A percentile compares a stretch with the other conserved stretches of the same genome.
phyloP scores from a whole-genome alignment of 1,140 invertebrate genomes.

The Adoxophyes honmai region DNA sequence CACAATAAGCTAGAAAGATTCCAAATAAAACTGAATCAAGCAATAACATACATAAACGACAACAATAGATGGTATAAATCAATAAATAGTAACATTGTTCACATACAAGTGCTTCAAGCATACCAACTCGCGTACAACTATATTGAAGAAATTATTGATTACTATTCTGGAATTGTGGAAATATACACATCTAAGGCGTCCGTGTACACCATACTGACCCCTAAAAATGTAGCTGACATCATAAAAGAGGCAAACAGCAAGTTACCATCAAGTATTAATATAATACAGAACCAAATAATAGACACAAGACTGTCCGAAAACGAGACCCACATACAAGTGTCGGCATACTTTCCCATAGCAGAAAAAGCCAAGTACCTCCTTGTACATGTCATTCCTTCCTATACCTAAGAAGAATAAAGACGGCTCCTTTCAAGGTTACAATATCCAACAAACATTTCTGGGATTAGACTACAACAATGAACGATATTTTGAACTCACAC shows the following conservation, averaged over 20 bases:
- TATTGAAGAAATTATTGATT: background rate
- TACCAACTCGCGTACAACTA: conserved; percentile 5
- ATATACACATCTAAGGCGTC: conserved; percentile 8
- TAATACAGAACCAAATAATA: conserved; percentile 11
- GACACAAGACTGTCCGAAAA: conserved; percentile 11
- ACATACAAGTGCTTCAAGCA: conserved; percentile 1
- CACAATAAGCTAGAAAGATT: conserved; percentile 1
- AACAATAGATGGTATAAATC: conserved; percentile 6
- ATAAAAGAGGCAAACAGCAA: conserved; percentile 14
- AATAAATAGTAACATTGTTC: background rate
- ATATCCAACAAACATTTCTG: background rate
- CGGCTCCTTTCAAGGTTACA: background rate
- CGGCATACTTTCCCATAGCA: conserved; percentile 12
- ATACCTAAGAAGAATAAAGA: background rate
- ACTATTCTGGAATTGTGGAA: conserved; percentile 2
- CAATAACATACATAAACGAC: background rate
- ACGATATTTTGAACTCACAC: conserved; percentile 15
- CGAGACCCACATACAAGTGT: conserved; percentile 14
- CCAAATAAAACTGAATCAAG: conserved; percentile 1
- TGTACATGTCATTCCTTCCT: background rate
- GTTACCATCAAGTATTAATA: conserved; percentile 14
- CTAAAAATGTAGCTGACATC: background rate
- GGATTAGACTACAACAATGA: conserved; percentile 19
- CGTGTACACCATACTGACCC: conserved; percentile 1
- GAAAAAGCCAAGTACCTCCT: background rate